These are phyloP conservation scores for Pipistrellus pygmaeus DNA, from an alignment of 2,797 vertebrate species.

Conservation along the genomic window DNA sequence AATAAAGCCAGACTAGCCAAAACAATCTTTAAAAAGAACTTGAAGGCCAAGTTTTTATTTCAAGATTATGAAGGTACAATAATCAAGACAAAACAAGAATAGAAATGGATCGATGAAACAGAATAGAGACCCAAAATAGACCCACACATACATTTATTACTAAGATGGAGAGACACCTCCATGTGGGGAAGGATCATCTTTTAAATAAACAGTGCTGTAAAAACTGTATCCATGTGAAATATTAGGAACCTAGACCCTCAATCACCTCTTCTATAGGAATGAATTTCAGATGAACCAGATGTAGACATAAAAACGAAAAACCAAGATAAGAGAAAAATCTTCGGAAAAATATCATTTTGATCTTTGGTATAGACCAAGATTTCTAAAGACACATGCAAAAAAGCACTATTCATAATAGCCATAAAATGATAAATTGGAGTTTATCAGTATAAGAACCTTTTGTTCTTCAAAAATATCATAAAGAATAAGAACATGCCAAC, in stretches of 20 bases:
- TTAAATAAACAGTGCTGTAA: not conserved
- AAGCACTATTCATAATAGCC: not conserved
- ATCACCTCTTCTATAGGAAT: not conserved
- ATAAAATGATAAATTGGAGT: not conserved
- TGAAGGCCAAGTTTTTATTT: not conserved
- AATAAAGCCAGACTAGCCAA: not conserved
- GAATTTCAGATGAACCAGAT: not conserved
- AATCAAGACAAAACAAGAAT: not conserved
- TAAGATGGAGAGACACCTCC: not conserved
- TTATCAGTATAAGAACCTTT: not conserved
- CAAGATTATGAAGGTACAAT: not conserved
- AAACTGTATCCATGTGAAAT: not conserved
- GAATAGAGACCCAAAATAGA: not conserved
- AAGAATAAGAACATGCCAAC: not conserved
- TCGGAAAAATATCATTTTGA: not conserved
- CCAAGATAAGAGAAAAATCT: not conserved
- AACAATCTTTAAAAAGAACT: constrained; percentile 1
- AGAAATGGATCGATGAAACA: not conserved
- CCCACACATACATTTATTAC: not conserved
- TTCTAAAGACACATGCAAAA: constrained; percentile 8
- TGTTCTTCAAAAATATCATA: not conserved
- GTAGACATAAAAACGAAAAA: not conserved
- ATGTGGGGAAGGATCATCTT: not conserved
- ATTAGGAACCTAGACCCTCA: not conserved
- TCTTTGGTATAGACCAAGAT: not conserved